Evolutionary conservation across 2,797 vertebrate species (phyloP).

Genomic region (Chiroxiphia lanceolata): DNA sequence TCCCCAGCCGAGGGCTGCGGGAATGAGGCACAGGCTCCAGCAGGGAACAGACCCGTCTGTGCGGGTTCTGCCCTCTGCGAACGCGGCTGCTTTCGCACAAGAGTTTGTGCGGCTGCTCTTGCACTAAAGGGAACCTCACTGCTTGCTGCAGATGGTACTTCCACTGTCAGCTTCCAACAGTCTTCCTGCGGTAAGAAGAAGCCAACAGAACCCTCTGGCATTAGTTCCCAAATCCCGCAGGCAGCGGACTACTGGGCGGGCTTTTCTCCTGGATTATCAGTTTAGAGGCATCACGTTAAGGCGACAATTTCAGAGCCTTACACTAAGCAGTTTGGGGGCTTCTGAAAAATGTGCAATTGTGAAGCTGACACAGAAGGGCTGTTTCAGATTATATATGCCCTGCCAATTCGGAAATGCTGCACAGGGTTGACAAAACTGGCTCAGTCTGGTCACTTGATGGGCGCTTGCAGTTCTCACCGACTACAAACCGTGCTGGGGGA

Average conservation of each 20-base stretch:
- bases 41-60: not conserved
- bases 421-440: rapidly evolving
- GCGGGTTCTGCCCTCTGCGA: not conserved
- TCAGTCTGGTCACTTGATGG: not conserved
- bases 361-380: not conserved
- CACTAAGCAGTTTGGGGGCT: not conserved
- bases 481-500: not conserved
- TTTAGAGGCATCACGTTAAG: not conserved
- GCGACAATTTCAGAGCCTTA: not conserved
- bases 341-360: not conserved
- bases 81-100: not conserved
- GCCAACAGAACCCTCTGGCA: not conserved
- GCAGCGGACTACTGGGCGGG: not conserved
- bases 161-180: not conserved
- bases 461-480: not conserved
- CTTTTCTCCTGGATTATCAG: not conserved
- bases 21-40: not conserved
- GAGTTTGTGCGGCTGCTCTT: not conserved
- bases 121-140: not conserved
- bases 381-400: rapidly evolving
- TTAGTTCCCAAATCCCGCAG: not conserved
- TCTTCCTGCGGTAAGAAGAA: not conserved
- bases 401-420: not conserved
- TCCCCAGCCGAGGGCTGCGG: not conserved
- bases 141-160: not conserved